Evolutionary conservation across 2,113 vertebrate species (phyloP), one percentile per base, ranked within the genome.

Genomic region (Octodon degus): DNA sequence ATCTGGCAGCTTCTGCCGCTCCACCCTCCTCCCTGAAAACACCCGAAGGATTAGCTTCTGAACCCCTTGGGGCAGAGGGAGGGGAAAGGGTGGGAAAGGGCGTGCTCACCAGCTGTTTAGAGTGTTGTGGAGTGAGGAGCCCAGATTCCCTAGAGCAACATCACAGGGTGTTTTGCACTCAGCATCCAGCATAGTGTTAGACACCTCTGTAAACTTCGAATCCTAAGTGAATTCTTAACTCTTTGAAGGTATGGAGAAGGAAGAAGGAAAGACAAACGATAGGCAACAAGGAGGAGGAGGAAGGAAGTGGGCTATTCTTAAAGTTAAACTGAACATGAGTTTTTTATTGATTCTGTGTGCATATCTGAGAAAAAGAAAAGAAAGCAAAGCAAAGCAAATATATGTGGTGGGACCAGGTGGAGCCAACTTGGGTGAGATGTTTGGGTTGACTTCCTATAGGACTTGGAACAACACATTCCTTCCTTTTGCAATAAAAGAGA

Each of bases 141-240:
- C 17, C 58, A 37, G 68, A 82, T 79, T 58, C 37, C 47, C 10
- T 7, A 43, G 40, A 82, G 84, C 19, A 5, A 12, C 3, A 0
- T 19, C 81, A 2, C 58, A 1, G 5, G 47, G 7, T 9, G 6
- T 14, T 32, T 13, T 5, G 22, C 8, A 40, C 62, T 32, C n/a
- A 79, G 17, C 30, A 37, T 47, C 12, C 27, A 2, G 2, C 2
- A 0, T 5, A 3, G 43, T 0, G 7, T 63, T 34, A 16, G 37
- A 25, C 50, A 7, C 72, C n/a, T 62, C 50, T 16, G 0, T 65
- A 34, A 55, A 30, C 2, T n/a, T 8, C 3, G 62, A 65, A 53
- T 37, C n/a, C 1, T 13, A 40, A 80, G 16, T 19, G 81, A 85
- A 62, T 88, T 82, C 12, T 32, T 86, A 80, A 50, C 32, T 72